Evolutionary conservation across 2,797 vertebrate species (phyloP), one percentile per base, ranked within the genome.

Genomic region (Forpus xanthops): DNA sequence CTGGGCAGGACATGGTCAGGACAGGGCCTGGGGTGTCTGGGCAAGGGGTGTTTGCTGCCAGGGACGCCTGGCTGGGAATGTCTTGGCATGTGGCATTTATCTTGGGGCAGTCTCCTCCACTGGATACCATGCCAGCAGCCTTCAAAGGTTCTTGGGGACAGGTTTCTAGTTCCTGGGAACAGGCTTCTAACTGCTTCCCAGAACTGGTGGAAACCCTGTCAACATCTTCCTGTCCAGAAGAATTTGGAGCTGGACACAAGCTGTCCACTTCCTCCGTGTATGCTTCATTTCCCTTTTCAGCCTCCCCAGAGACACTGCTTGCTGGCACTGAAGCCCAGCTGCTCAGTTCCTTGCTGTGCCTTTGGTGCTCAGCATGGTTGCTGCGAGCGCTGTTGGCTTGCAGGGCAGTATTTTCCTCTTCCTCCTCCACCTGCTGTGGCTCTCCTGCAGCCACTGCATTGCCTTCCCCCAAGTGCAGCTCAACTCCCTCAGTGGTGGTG

Each of bases 401-500:
- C 47, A 88, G 61, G 18, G 85, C 41, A 85, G 90, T 7, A 6
- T 53, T 65, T 67, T 93, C 80, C 70, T 92, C 74, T 25, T 61
- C 61, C 74, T 94, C 89, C 82, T 96, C 94, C 31, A 42, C 37
- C 67, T 74, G 85, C 56, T 1, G 10, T 5, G 14, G n/a, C 56
- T 93, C 96, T 74, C 80, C 89, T 4, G 14, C 31, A 19, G 76
- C 41, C 37, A 13, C 89, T 19, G 33, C 47, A 6, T 49, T 45
- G 88, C 87, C 81, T 23, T 97, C 91, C 5, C 62, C 12, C 8
- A 56, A 12, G 9, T 58, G 58, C 31, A 45, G 68, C 77, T 98
- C 98, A 5, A 94, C 60, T 14, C 93, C 92, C 64, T 98, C 98
- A 3, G 97, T 75, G 8, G 70, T 37, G 42, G 90, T 79, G 3